Base-by-base conservation (phyloP, 2,888 invertebrate species). In the Rhagium mordax region DNA sequence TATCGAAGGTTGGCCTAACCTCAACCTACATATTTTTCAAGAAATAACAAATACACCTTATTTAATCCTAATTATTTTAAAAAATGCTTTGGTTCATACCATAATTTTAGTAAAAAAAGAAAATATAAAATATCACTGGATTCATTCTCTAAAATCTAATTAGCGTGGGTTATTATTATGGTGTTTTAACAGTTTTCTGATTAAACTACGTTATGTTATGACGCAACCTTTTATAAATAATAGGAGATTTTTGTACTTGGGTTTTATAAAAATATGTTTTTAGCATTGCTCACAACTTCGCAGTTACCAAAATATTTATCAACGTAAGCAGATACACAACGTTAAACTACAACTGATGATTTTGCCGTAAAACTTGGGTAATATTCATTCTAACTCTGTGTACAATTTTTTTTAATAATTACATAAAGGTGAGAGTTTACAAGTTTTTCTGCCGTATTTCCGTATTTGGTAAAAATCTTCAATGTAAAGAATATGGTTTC, bases 61-160 rank as follows among this genome's bases (percentile, higher is more conserved):
- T 57, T 47, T 67, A 51, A 33, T 57, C 21, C 67, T 67, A 67
- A 57, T 48, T 21, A 47, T 55, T 47, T 18, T 16, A 67, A 53
- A 67, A 67, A 67, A 55, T 67, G 67, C 67, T 67, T 67, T 67
- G 67, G 67, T 67, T 57, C 47, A 47, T 67, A 67, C 67, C 55
- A 67, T 67, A 47, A 67, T 67, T 67, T 67, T 33, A 27, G 18
- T 65, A 65, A 65, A 53, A 53, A 65, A 27, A 15, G 24, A 27
- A 64, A 61, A 61, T 61, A 64, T 51, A 64, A 65, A 65, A 67
- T 67, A 67, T 67, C 67, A 67, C 67, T 47, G 57, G 67, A 67
- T 8, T 24, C 61, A 47, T 21, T 15, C 16, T 24, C 33, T 67
- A 21, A 57, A 67, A 57, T 21, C 47, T 24, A 57, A 66, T 41